These are phyloP conservation scores for Clytia hemisphaerica DNA, from an alignment of 30 jellyfish, hydroid and myxozoan species.

Conservation along the genomic window DNA sequence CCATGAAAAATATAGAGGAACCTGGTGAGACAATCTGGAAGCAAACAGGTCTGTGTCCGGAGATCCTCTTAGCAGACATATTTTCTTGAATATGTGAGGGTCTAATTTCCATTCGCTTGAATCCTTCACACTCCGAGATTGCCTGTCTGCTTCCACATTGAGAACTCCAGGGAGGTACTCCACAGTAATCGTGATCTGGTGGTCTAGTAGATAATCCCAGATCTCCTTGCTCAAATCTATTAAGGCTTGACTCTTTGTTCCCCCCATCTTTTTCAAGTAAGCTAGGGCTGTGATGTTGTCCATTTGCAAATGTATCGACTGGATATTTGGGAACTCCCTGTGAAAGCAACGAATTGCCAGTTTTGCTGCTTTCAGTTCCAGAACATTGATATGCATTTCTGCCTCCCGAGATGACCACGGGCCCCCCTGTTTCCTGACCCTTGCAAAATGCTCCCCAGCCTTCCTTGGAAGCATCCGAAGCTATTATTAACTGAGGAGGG, in stretches of 20 bases:
- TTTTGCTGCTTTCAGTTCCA: not conserved
- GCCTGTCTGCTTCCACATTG: constrained; percentile 28
- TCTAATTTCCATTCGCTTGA: constrained; percentile 29
- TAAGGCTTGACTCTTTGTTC: too few relatives aligned
- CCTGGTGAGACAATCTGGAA: constrained; percentile 31
- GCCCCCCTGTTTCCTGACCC: constrained; percentile 13
- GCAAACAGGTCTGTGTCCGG: too few relatives aligned
- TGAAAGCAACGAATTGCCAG: not conserved
- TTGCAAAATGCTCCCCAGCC: constrained; percentile 21
- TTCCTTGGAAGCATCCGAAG: not conserved
- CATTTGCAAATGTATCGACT: not conserved
- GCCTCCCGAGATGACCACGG: not conserved
- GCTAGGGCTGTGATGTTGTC: not conserved
- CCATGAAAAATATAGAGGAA: constrained; percentile 36
- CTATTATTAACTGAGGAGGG: constrained; percentile 2
- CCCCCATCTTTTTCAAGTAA: not conserved
- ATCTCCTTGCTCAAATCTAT: too few relatives aligned
- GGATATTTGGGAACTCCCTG: not conserved
- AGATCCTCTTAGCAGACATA: constrained; percentile 12
- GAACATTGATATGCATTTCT: not conserved
- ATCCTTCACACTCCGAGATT: constrained; percentile 22
- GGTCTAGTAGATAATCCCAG: constrained; percentile 20
- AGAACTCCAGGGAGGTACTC: constrained; percentile 27
- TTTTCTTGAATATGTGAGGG: constrained; percentile 13
- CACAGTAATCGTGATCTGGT: constrained; percentile 42